Evolutionary conservation across 2,113 vertebrate genomes (phyloP).

Genomic region (Laterallus jamaicensis): DNA sequence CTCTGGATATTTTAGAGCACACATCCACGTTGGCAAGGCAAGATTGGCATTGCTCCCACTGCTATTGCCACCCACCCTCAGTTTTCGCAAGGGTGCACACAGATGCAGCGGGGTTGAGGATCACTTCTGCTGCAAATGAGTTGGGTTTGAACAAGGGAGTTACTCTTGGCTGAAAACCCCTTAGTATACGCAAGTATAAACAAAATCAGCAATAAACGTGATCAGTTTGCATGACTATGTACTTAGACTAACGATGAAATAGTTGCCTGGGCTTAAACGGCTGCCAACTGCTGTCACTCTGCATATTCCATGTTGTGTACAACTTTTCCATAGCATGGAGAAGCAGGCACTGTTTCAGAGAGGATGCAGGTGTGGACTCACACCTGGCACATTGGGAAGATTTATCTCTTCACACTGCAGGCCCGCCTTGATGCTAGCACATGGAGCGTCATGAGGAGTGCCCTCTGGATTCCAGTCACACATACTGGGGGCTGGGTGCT

Average conservation of each 20-base stretch:
- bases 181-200: constrained; percentile 37
- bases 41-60: constrained; percentile 47
- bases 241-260: constrained; percentile 46
- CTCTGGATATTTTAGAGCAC: constrained; percentile 46
- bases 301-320: neutral
- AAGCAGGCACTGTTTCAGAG: neutral
- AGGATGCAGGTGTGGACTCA: constrained; percentile 39
- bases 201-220: constrained; percentile 64
- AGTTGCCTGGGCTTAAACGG: constrained; percentile 19
- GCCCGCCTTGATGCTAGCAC: neutral
- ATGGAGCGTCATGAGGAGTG: neutral
- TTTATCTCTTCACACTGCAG: neutral
- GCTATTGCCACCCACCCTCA: constrained; percentile 47
- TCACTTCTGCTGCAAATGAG: constrained; percentile 64
- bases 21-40: constrained; percentile 31
- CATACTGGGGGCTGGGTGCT: fast-evolving
- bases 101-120: constrained; percentile 57
- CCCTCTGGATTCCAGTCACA: neutral
- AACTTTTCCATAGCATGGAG: neutral
- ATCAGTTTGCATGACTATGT: constrained; percentile 47
- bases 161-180: constrained; percentile 62
- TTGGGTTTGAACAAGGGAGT: constrained; percentile 56
- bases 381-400: neutral
- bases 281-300: constrained; percentile 48
- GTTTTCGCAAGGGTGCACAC: constrained; percentile 8